Evolutionary conservation across 2,113 vertebrate species (phyloP).

Genomic region (Ibidorhyncha struthersii): DNA sequence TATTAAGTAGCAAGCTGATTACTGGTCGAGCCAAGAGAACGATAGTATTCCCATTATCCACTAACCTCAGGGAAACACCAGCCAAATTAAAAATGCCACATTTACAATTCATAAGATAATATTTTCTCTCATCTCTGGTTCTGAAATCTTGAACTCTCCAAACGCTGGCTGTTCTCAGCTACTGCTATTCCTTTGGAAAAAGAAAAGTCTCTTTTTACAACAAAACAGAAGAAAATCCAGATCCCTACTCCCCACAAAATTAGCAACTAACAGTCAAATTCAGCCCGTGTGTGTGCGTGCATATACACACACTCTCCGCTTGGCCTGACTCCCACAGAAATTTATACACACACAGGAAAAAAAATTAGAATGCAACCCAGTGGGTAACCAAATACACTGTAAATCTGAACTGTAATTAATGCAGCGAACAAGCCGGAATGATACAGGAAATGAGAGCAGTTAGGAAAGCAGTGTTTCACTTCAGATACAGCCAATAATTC

Average conservation of each 20-base stretch:
- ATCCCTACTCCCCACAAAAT: background rate
- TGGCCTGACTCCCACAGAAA: conserved; percentile 3
- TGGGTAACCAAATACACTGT: conserved; percentile 32
- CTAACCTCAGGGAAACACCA: background rate
- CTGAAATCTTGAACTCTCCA: conserved; percentile 2
- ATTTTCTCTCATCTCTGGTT: conserved; percentile 44
- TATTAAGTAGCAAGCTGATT: background rate
- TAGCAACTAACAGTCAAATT: background rate
- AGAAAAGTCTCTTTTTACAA: conserved; percentile 1
- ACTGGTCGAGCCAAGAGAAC: background rate
- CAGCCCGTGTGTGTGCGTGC: background rate
- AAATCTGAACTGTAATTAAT: conserved; percentile 40
- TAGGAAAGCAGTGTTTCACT: background rate
- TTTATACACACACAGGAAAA: background rate
- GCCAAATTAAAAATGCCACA: conserved; percentile 27
- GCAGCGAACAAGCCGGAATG: background rate
- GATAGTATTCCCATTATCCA: background rate
- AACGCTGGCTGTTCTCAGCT: background rate
- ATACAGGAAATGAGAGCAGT: conserved; percentile 42
- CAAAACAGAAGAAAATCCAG: background rate
- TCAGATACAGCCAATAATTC: conserved; percentile 38
- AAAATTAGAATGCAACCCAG: background rate
- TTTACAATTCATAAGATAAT: conserved; percentile 24
- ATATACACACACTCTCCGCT: background rate
- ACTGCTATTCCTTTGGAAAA: background rate